Conservation (phyloP, 2,888 invertebrate species). For the Leptinotarsa juncta region DNA sequence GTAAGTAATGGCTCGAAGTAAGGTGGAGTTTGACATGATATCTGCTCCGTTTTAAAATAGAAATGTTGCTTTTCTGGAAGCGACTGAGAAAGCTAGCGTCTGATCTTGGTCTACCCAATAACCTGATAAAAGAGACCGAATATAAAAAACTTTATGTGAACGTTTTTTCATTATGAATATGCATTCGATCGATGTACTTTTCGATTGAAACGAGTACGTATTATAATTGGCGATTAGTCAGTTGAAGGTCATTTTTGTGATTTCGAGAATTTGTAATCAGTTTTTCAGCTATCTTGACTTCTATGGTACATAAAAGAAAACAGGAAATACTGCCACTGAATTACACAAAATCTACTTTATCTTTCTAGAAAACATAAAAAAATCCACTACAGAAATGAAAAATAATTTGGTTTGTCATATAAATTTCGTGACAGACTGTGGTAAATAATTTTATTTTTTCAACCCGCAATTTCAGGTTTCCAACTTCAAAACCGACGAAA, state of each 20-base stretch:
- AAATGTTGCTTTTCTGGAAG: slow-evolving; percentile 11
- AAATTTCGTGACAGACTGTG: too few species aligned
- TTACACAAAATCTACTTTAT: too few species aligned
- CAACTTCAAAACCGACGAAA: too few species aligned
- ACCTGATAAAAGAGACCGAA: neutral
- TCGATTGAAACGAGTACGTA: neutral
- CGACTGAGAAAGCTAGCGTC: slow-evolving; percentile 3
- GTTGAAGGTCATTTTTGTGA: neutral
- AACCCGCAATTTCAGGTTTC: too few species aligned
- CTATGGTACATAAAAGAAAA: too few species aligned
- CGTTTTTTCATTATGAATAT: neutral
- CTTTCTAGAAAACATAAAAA: too few species aligned
- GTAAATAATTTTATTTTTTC: too few species aligned
- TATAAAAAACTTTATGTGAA: neutral
- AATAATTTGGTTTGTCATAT: too few species aligned
- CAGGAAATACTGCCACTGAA: too few species aligned
- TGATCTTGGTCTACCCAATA: slow-evolving; percentile 5
- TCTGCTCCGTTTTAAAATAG: slow-evolving; percentile 30
- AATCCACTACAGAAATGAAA: too few species aligned
- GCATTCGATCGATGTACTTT: neutral
- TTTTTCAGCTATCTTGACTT: too few species aligned
- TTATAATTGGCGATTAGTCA: neutral
- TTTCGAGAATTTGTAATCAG: neutral
- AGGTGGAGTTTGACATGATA: slow-evolving; percentile 19
- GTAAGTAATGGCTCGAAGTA: slow-evolving; percentile 4